phyloP scores from a whole-genome alignment of 2,797 vertebrate genomes.

The Poeciliopsis presidionis region DNA sequence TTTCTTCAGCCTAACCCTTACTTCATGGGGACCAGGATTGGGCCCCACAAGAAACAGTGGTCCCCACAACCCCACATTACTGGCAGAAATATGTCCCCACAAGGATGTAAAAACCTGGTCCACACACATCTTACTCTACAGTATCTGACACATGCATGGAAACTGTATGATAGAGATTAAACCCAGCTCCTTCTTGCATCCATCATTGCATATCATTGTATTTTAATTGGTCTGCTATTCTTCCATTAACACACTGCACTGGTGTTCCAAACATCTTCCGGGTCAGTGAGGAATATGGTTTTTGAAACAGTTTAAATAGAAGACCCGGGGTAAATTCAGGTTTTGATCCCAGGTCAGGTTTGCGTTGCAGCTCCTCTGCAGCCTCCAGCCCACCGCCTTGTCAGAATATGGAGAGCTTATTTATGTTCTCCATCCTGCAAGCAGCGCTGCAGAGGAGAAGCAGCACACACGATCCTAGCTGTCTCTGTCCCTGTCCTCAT shows the following conservation, averaged over 20 bases:
- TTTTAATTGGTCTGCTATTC: background rate
- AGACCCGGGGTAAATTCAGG: slow-evolving; percentile 4
- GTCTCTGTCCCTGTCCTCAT: slow-evolving; percentile 71
- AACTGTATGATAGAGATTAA: background rate
- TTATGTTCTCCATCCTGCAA: slow-evolving; percentile 63
- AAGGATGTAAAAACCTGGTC: too few species aligned
- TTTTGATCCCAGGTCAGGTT: background rate
- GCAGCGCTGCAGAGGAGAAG: slow-evolving; percentile 52
- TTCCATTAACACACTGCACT: background rate
- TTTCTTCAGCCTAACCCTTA: too few species aligned
- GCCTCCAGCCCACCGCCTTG: slow-evolving; percentile 27
- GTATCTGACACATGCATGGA: background rate
- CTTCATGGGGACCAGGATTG: too few species aligned
- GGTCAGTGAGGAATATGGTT: background rate
- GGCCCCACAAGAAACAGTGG: too few species aligned
- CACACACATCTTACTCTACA: background rate
- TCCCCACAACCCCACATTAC: too few species aligned
- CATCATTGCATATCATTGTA: background rate
- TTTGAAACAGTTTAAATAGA: background rate
- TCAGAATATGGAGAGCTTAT: slow-evolving; percentile 53
- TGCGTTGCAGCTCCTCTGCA: slow-evolving; percentile 16
- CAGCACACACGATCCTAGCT: slow-evolving; percentile 59
- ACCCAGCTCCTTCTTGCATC: background rate
- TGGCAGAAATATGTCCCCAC: too few species aligned
- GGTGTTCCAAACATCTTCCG: background rate